Conservation (phyloP, 2,797 vertebrate genomes). For the Squalus acanthias region DNA sequence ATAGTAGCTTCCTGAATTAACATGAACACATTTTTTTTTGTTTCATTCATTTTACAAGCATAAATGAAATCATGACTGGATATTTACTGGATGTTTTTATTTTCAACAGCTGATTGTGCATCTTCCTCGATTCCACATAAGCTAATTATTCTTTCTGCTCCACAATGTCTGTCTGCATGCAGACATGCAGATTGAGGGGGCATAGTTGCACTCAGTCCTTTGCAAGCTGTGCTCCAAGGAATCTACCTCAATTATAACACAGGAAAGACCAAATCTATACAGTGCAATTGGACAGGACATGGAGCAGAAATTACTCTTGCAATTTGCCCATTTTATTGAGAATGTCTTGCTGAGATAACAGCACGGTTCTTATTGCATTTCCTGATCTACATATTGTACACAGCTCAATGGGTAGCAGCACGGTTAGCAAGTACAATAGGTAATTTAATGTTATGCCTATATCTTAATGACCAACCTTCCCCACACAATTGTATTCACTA, state of each 20-base stretch:
- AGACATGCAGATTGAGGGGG: background rate
- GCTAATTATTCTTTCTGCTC: background rate
- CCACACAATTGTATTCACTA: background rate
- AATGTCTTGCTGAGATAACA: background rate
- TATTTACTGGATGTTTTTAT: too few species aligned
- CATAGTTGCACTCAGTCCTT: background rate
- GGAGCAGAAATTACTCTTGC: background rate
- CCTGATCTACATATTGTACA: background rate
- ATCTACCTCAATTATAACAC: background rate
- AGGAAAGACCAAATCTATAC: too few species aligned
- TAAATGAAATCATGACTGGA: too few species aligned
- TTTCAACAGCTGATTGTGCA: too few species aligned
- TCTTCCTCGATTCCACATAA: background rate
- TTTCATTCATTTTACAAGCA: too few species aligned
- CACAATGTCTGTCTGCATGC: background rate
- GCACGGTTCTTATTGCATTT: background rate
- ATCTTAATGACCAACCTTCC: background rate
- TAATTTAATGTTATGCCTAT: background rate
- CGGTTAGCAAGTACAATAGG: background rate
- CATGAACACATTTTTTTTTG: too few species aligned
- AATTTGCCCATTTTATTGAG: background rate
- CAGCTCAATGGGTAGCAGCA: background rate
- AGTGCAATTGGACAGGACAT: background rate
- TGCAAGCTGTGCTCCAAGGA: background rate
- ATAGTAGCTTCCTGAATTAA: too few species aligned